A percentile compares a stretch with the other conserved stretches of the same genome.
These are phyloP conservation scores for Cosmia trapezina DNA, from an alignment of 2,888 invertebrate species.

Conservation along the genomic window DNA sequence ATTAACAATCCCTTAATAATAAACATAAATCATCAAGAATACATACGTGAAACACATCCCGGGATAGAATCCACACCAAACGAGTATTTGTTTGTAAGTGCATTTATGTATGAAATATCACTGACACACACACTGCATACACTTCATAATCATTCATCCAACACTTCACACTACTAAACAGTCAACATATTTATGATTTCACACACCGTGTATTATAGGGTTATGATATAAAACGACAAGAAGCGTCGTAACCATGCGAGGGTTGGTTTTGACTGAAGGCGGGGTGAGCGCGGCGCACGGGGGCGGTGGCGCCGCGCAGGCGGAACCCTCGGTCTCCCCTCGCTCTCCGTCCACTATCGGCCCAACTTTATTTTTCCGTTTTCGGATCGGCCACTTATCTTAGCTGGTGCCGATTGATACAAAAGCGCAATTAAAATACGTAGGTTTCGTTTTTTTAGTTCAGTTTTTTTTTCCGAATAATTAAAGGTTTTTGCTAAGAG, in stretches of 20 bases:
- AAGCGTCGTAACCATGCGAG: conserved; percentile 69
- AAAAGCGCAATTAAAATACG: conserved; percentile 73
- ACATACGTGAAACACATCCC: conserved; percentile 69
- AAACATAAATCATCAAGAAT: conserved; percentile 46
- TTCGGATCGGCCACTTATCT: conserved; percentile 78
- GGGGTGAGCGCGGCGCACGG: conserved; percentile 66
- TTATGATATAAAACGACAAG: conserved; percentile 58
- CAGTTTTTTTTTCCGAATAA: conserved; percentile 28
- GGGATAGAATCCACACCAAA: conserved; percentile 62
- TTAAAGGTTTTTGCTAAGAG: conserved; percentile 25
- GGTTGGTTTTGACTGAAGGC: conserved; percentile 74
- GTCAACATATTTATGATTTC: conserved; percentile 53
- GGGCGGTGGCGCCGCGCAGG: conserved; percentile 77
- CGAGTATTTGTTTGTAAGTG: conserved; percentile 62
- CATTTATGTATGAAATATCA: conserved; percentile 64
- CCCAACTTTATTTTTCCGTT: conserved; percentile 79
- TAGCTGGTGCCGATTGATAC: conserved; percentile 69
- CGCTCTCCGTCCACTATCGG: conserved; percentile 68
- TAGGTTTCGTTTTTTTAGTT: conserved; percentile 4
- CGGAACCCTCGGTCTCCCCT: conserved; percentile 59
- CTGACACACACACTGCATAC: conserved; percentile 61
- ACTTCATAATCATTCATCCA: conserved; percentile 50
- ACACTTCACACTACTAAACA: conserved; percentile 61
- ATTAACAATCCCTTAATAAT: conserved; percentile 6
- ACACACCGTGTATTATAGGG: conserved; percentile 54